Conservation (phyloP, 92 coral and sea anemone species). For the Meandrina meandrites region DNA sequence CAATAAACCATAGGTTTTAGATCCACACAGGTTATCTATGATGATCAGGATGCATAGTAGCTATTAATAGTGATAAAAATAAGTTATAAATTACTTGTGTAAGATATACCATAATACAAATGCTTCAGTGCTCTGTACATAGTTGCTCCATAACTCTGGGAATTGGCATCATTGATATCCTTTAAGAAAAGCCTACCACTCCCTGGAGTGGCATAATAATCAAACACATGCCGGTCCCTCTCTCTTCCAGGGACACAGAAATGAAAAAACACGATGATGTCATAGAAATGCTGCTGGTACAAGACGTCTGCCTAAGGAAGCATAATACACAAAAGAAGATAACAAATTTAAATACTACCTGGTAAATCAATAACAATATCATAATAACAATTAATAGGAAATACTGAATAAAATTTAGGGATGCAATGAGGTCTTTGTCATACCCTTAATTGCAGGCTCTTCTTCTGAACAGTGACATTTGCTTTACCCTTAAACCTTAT, state of each 20-base stretch:
- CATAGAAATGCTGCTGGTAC: background rate
- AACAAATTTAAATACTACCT: background rate
- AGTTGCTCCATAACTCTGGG: slow-evolving; percentile 1
- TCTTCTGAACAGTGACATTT: slow-evolving; percentile 1
- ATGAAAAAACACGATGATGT: background rate
- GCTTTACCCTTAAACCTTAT: background rate
- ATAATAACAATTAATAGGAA: background rate
- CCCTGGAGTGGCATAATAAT: background rate
- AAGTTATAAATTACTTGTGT: background rate
- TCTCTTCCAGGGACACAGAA: background rate
- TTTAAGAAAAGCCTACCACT: background rate
- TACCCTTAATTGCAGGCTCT: background rate
- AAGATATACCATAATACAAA: background rate
- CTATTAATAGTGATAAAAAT: background rate
- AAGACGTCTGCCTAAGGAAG: background rate
- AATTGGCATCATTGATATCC: background rate
- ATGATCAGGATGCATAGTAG: too few relatives aligned
- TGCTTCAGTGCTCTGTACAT: background rate
- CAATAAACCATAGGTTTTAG: background rate
- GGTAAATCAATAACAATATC: background rate
- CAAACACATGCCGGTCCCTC: background rate
- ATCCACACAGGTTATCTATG: slow-evolving; percentile 2
- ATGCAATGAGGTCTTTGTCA: background rate
- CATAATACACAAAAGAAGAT: background rate
- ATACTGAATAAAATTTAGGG: background rate